These are phyloP conservation scores for Megalops atlanticus DNA, from an alignment of 2,113 vertebrate species.

Conservation along the genomic window DNA sequence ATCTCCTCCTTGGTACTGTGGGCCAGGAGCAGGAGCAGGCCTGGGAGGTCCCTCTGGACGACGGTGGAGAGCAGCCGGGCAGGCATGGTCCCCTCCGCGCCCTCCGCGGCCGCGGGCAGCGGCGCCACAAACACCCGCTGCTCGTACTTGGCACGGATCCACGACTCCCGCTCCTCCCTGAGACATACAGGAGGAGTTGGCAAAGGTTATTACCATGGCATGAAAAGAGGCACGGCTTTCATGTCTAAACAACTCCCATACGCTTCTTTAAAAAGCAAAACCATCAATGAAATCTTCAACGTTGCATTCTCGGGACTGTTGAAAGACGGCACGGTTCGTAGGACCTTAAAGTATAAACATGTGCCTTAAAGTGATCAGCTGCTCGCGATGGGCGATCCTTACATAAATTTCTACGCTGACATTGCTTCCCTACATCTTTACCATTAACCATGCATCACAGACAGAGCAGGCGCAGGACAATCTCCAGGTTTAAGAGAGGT, in stretches of 20 bases:
- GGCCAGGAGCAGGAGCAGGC: constrained; percentile 83
- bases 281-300: too few relatives aligned
- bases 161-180: constrained; percentile 87
- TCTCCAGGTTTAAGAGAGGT: too few relatives aligned
- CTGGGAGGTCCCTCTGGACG: constrained; percentile 79
- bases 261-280: too few relatives aligned
- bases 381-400: too few relatives aligned
- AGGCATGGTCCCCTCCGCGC: constrained; percentile 72
- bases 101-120: constrained; percentile 67
- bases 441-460: too few relatives aligned
- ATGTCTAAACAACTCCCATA: neutral
- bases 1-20: constrained; percentile 86
- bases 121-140: constrained; percentile 87
- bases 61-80: constrained; percentile 79
- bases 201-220: neutral
- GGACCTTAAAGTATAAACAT: too few relatives aligned
- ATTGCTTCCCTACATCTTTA: too few relatives aligned
- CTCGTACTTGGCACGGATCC: constrained; percentile 92
- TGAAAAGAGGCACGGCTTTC: neutral
- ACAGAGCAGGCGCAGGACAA: too few relatives aligned
- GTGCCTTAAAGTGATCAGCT: too few relatives aligned
- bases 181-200: neutral
- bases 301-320: too few relatives aligned
- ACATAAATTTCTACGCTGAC: too few relatives aligned
- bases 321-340: too few relatives aligned